These are phyloP conservation scores for Zoroaster sp. DNA, from an alignment of 53 echinoderm and acorn worm species.

Conservation along the genomic window DNA sequence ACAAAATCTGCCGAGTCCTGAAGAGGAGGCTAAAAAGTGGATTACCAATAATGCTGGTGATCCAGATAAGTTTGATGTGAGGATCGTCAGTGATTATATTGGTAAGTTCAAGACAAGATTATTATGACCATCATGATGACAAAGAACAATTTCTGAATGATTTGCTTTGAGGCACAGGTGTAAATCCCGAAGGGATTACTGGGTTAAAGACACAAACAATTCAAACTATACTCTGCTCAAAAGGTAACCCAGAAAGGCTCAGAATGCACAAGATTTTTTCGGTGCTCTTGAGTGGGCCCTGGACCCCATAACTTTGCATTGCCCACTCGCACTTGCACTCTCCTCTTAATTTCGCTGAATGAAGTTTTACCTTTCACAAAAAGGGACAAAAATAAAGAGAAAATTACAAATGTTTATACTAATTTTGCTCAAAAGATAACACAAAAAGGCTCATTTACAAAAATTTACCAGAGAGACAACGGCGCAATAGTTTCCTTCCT, in stretches of 20 bases:
- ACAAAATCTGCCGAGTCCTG: not conserved
- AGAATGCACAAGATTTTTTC: not conserved
- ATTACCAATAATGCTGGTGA: not conserved
- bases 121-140: not conserved
- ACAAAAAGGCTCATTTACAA: not conserved
- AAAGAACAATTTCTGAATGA: not conserved
- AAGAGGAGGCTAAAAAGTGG: not conserved
- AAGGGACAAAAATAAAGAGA: not conserved
- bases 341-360: not conserved
- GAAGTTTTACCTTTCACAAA: not conserved
- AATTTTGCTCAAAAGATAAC: not conserved
- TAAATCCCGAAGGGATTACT: too few species aligned
- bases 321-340: not conserved
- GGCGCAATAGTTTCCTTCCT: too few species aligned
- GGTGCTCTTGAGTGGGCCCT: not conserved
- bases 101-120: not conserved
- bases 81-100: not conserved
- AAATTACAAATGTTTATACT: not conserved
- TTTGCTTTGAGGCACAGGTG: not conserved
- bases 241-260: not conserved
- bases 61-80: not conserved
- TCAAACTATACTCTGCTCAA: too few species aligned
- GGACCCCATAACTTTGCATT: not conserved
- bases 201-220: too few species aligned
- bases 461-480: too few species aligned